Evolutionary conservation across 2,888 invertebrate genomes (phyloP), one percentile per base, ranked within the genome.

Genomic region (Cerastoderma edule): DNA sequence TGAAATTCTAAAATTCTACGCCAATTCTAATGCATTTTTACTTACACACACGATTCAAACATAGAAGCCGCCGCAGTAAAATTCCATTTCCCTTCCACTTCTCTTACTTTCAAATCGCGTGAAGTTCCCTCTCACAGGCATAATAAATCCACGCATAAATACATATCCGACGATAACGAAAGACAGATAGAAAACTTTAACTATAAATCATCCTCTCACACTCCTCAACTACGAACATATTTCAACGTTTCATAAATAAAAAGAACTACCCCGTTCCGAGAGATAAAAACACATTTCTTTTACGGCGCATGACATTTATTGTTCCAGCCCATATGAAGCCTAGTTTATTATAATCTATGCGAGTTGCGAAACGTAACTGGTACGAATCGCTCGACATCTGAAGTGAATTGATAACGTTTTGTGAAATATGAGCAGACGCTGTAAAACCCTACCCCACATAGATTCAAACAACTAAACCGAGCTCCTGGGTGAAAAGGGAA

Each of bases 261-360:
- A n/a, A 22, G 39, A 35, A 24, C 22, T 39, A 10, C 39, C 24
- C 60, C 13, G 24, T 39, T 39, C 10, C 10, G 60, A 39, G 33
- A 60, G 39, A 60, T 30, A 56, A 27, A 60, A 19, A 24, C 60
- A 60, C 39, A 60, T 39, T 30, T 39, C 39, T 60, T 39, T n/a
- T 13, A 16, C 35, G 22, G 16, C 27, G 22, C 39, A 39, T 60
- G 60, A 60, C 60, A 60, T 60, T 60, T 60, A 60, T 60, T 60
- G 60, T 60, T 60, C 35, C 8, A 39, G 22, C 35, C 24, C 60
- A 16, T 24, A 57, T 19, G 57, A 57, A 19, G 33, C n/a, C 57
- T 60, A 39, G 60, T 60, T 60, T 60, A 60, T 60, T 60, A 60
- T 60, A 33, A 39, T 60, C 39, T 60, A 60, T 60, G 60, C 60